phyloP scores from a whole-genome alignment of 64 coral and sea anemone species.

The Dendrophyllia cribrosa region DNA sequence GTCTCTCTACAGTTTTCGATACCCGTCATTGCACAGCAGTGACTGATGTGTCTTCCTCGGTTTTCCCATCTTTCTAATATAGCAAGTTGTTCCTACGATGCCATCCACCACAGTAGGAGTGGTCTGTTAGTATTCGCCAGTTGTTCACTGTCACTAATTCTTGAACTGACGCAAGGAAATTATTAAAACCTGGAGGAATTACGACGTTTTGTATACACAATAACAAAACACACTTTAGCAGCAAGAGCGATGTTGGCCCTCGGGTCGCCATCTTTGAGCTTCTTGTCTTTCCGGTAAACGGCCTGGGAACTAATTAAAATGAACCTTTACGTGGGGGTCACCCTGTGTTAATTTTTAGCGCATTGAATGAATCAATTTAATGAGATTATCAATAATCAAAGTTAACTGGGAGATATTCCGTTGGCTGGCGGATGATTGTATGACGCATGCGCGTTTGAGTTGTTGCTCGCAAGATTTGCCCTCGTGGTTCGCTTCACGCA shows the following conservation, averaged over 20 bases:
- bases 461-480: no score
- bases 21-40: not conserved
- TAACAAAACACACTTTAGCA: not conserved
- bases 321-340: not conserved
- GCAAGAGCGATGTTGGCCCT: not conserved
- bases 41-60: slow-evolving; percentile 3
- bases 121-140: not conserved
- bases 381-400: no score
- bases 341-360: no score
- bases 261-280: not conserved
- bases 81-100: not conserved
- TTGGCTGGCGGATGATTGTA: no score
- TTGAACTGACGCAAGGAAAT: not conserved
- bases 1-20: not conserved
- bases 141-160: slow-evolving; percentile 5
- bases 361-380: no score
- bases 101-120: not conserved
- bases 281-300: not conserved
- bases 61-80: slow-evolving; percentile 6
- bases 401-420: no score
- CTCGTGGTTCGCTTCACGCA: no score
- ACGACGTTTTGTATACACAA: not conserved
- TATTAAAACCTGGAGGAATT: slow-evolving; percentile 5
- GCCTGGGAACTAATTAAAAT: not conserved
- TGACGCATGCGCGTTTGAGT: no score